These are phyloP conservation scores for Diachasmimorpha longicaudata DNA, from an alignment of 1,140 invertebrate genomes.

Conservation along the genomic window DNA sequence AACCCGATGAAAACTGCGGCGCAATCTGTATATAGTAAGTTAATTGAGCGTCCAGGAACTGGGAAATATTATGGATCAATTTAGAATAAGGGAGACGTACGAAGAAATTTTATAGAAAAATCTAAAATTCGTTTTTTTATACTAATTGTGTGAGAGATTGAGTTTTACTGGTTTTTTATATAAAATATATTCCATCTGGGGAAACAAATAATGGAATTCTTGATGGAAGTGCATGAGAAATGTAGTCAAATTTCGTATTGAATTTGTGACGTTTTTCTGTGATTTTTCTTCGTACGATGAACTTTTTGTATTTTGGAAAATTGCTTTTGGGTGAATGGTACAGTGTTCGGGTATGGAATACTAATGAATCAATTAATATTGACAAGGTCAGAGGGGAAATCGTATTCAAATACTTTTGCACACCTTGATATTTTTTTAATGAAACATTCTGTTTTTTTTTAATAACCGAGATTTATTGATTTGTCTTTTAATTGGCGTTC, in stretches of 20 bases:
- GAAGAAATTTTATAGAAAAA: background rate
- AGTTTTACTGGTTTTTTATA: too few relatives aligned
- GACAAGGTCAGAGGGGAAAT: background rate
- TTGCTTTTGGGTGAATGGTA: background rate
- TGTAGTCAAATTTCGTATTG: background rate
- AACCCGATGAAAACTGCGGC: constrained; percentile 30
- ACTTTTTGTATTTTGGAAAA: background rate
- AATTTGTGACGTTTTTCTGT: background rate
- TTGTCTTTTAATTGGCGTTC: too few relatives aligned
- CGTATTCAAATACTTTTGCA: background rate
- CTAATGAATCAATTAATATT: background rate
- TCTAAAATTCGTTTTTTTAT: background rate
- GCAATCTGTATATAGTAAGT: constrained; percentile 39
- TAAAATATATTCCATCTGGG: too few relatives aligned
- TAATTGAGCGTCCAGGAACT: background rate
- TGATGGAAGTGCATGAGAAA: background rate
- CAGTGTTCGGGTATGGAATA: background rate
- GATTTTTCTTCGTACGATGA: too few relatives aligned
- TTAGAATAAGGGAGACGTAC: background rate
- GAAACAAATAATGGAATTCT: background rate
- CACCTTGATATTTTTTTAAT: too few relatives aligned
- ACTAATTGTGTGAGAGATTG: too few relatives aligned
- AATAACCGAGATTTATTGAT: too few relatives aligned
- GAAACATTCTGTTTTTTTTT: too few relatives aligned
- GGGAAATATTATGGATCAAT: constrained; percentile 25